Evolutionary conservation across 2,113 vertebrate genomes (phyloP).

Genomic region (Mobula birostris): DNA sequence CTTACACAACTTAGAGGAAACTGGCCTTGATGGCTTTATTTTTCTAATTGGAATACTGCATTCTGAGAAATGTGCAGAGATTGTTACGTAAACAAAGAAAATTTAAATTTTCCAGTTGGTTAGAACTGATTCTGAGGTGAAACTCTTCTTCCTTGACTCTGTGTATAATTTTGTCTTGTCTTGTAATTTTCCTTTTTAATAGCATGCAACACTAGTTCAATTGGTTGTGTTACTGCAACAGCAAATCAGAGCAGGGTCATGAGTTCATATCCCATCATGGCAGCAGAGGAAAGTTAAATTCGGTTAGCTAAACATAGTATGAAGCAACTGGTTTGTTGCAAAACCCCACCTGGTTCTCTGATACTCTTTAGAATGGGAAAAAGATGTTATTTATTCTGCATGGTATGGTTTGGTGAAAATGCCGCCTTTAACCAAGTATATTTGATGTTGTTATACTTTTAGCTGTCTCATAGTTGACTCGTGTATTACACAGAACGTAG

Average conservation of each 20-base stretch:
- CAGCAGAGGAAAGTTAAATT: no score
- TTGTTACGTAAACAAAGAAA: not conserved
- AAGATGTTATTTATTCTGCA: not conserved
- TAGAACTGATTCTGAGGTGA: no score
- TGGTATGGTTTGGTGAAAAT: not conserved
- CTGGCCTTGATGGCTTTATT: not conserved
- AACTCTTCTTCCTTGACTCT: not conserved
- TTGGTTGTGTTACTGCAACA: no score
- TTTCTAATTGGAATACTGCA: not conserved
- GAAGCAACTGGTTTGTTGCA: no score
- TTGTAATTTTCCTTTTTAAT: not conserved
- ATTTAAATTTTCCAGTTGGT: not conserved
- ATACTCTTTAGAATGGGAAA: no score
- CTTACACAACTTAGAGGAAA: not conserved
- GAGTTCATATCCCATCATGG: no score
- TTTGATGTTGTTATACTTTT: not conserved
- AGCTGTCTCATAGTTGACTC: not conserved
- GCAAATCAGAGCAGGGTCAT: no score
- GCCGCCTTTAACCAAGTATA: not conserved
- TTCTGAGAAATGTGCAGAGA: not conserved
- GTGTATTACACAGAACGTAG: no score
- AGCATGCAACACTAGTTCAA: not conserved
- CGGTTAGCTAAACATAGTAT: no score
- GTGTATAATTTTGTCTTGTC: not conserved
- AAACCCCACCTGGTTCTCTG: no score